These are phyloP conservation scores for Greenwoodochromis staneri DNA, from an alignment of 2,113 vertebrate species.

Conservation along the genomic window DNA sequence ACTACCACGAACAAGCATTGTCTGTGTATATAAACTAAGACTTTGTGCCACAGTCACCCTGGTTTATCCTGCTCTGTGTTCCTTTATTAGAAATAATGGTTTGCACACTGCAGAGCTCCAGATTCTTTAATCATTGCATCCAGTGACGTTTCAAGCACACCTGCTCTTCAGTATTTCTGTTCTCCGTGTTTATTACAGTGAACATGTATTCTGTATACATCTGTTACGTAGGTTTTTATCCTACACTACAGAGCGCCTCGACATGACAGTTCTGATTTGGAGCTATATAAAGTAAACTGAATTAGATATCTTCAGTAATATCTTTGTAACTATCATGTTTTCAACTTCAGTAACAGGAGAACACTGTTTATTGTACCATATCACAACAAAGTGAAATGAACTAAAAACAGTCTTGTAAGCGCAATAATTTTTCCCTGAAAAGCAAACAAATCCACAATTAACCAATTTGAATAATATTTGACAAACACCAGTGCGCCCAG, in stretches of 20 bases:
- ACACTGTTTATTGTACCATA: accelerated
- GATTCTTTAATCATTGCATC: not conserved
- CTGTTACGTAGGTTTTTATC: accelerated
- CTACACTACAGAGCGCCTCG: not conserved
- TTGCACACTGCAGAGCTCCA: not conserved
- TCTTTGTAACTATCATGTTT: not conserved
- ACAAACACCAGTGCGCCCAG: not conserved
- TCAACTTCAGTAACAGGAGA: not conserved
- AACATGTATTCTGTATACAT: not conserved
- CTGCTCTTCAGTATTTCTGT: not conserved
- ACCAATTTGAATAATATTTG: not conserved
- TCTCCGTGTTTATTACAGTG: not conserved
- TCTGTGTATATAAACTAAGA: not conserved
- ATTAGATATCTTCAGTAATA: not conserved
- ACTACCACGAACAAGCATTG: not conserved
- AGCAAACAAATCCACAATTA: not conserved
- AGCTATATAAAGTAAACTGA: not conserved
- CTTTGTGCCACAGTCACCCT: not conserved
- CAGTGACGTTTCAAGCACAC: not conserved
- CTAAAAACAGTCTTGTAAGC: not conserved
- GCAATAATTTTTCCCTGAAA: not conserved
- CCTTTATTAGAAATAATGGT: not conserved
- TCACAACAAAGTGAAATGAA: not conserved
- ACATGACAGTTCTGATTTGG: not conserved
- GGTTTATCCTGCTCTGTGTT: not conserved